Evolutionary conservation across 1,140 invertebrate genomes (phyloP).

Genomic region (Musca domestica): DNA sequence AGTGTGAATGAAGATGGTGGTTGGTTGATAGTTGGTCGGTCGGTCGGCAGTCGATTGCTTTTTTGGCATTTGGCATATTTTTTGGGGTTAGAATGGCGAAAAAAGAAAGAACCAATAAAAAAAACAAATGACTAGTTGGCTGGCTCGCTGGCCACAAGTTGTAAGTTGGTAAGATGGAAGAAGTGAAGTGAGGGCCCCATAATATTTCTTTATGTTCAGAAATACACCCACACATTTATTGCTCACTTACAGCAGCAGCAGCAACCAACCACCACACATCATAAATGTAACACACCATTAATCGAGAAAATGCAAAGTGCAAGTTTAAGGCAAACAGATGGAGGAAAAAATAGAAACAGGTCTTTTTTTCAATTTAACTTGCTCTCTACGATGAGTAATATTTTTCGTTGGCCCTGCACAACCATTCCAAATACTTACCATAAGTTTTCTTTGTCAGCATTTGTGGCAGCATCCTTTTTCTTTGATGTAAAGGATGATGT

Average conservation of each 20-base stretch:
- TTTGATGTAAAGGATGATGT: constrained; percentile 52
- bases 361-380: not conserved
- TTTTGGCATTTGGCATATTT: not conserved
- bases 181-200: too few species aligned
- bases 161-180: too few species aligned
- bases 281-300: not conserved
- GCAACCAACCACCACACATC: constrained; percentile 5
- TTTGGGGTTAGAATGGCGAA: not conserved
- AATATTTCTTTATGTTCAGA: too few species aligned
- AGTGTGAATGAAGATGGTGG: not conserved
- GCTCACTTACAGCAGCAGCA: not conserved
- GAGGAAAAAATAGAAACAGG: constrained; percentile 3
- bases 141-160: too few species aligned
- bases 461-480: constrained; percentile 47
- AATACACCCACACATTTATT: constrained; percentile 6
- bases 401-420: not conserved
- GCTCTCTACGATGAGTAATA: constrained; percentile 2
- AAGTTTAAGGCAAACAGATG: not conserved
- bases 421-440: constrained; percentile 37
- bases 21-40: not conserved
- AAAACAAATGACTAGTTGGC: too few species aligned
- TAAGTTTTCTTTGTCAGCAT: constrained; percentile 48
- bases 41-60: too few species aligned
- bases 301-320: constrained; percentile 11
- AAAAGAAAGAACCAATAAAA: not conserved